Evolutionary conservation across 2,888 invertebrate species (phyloP).

Genomic region (Apantesis nais): DNA sequence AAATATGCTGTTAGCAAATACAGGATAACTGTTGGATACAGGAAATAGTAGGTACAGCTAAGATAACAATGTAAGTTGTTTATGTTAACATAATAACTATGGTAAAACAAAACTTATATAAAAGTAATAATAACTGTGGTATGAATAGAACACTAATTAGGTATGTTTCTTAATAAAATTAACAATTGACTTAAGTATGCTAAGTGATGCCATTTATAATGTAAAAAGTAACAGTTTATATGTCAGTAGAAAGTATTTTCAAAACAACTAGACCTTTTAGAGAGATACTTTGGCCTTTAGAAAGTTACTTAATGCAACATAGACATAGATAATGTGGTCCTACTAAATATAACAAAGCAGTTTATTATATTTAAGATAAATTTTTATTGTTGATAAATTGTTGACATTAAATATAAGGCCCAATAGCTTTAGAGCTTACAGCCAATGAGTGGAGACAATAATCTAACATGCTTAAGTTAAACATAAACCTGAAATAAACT

Average conservation of each 20-base stretch:
- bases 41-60: constrained; percentile 1
- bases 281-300: background rate
- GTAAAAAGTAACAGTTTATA: background rate
- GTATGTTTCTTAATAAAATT: background rate
- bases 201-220: background rate
- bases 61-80: background rate
- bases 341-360: no score
- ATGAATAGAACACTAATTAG: background rate
- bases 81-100: background rate
- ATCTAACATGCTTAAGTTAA: no score
- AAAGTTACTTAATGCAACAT: background rate
- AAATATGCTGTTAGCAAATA: background rate
- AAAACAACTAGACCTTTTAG: background rate
- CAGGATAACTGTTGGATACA: background rate
- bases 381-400: no score
- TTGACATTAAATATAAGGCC: no score
- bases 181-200: background rate
- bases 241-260: background rate
- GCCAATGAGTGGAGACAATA: no score
- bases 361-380: no score
- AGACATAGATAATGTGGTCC: no score
- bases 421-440: no score
- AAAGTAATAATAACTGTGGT: background rate
- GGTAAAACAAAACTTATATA: background rate
- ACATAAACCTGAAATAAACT: no score